Evolutionary conservation across 2,888 invertebrate genomes (phyloP).

Genomic region (Eurytoma adleriae): DNA sequence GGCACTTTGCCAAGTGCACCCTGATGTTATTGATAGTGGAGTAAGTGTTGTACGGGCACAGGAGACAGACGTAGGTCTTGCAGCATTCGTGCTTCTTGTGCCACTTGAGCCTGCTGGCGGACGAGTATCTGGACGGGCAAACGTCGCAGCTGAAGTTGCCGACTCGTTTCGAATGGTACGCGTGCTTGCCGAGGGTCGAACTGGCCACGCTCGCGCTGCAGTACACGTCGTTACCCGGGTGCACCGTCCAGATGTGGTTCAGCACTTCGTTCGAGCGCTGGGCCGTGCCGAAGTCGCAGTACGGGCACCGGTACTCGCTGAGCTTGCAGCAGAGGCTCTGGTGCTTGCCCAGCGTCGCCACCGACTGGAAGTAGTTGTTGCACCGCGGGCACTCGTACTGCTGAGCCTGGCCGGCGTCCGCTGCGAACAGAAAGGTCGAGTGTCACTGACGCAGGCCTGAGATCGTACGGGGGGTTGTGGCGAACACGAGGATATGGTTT

Average conservation of each 20-base stretch:
- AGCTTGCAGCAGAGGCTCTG: constrained; percentile 5
- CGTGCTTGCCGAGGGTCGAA: background rate
- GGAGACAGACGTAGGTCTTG: constrained; percentile 36
- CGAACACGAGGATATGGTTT: no score
- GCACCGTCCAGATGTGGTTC: background rate
- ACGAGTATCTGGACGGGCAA: constrained; percentile 11
- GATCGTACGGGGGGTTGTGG: no score
- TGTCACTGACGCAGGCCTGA: no score
- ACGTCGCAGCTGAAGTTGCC: background rate
- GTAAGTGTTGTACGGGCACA: constrained; percentile 27
- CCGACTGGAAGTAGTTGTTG: background rate
- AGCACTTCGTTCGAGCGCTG: constrained; percentile 65
- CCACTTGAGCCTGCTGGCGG: constrained; percentile 6
- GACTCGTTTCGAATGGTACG: background rate
- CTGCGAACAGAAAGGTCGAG: constrained; percentile 9
- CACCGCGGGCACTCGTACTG: background rate
- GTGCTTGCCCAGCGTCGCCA: constrained; percentile 6
- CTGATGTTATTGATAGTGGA: constrained; percentile 3
- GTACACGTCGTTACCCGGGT: background rate
- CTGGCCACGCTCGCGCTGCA: constrained; percentile 7
- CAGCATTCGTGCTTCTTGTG: constrained; percentile 37
- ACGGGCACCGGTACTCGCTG: constrained; percentile 69
- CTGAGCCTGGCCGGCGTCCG: background rate
- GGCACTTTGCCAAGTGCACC: constrained; percentile 1
- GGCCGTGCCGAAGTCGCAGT: constrained; percentile 70